These are phyloP conservation scores for Dolichallabes microphthalmus DNA, from an alignment of 2,113 vertebrate species.

Conservation along the genomic window DNA sequence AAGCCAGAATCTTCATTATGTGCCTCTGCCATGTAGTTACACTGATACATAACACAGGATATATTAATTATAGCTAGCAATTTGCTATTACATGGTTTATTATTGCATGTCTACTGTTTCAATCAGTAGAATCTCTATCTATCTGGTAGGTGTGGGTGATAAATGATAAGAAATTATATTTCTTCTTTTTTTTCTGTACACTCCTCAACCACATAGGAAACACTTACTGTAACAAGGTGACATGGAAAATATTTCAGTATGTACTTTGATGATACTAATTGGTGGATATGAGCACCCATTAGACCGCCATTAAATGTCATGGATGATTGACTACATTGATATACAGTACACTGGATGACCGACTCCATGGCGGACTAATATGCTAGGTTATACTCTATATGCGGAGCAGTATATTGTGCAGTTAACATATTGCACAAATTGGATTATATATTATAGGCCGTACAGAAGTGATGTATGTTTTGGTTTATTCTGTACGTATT, in stretches of 20 bases:
- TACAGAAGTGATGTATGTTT: constrained; percentile 11
- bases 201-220: background rate
- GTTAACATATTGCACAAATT: background rate
- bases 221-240: background rate
- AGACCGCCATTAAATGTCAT: background rate
- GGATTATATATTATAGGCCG: background rate
- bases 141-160: background rate
- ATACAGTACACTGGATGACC: background rate
- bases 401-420: no score
- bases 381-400: no score
- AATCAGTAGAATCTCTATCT: background rate
- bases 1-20: background rate
- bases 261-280: background rate
- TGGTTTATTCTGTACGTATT: background rate
- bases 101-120: background rate
- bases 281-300: background rate
- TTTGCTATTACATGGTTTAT: background rate
- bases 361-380: background rate
- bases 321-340: background rate
- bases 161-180: background rate
- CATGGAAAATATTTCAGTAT: background rate
- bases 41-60: background rate
- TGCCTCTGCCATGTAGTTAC: background rate
- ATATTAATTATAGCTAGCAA: background rate
- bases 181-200: background rate